Evolutionary conservation across 2,888 invertebrate genomes (phyloP), one percentile per base, ranked within the genome.

Genomic region (Aelia acuminata): DNA sequence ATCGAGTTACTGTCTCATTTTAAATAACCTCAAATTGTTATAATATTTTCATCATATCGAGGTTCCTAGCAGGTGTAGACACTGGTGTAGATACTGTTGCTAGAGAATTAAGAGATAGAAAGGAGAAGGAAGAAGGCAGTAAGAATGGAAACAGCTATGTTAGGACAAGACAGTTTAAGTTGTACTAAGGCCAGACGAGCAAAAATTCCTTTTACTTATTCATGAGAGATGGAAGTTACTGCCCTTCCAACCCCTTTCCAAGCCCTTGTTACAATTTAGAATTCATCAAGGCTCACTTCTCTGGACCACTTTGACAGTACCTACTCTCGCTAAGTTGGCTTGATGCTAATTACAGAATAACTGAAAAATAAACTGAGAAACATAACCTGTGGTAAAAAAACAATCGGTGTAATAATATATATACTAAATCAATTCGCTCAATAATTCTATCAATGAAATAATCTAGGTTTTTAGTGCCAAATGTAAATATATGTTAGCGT

Each of bases 261-360:
- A 48, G 85, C n/a, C 35, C 85, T 85, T 53, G 85, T 39, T 43
- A 53, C 85, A 43, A 85, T 85, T 85, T 85, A 85, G 85, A 53
- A 85, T 53, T 50, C 57, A 85, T 85, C 50, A 50, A 57, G 84
- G 26, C 84, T 84, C 47, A 31, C 50, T 84, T 22, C 49, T 49
- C 31, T 31, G 31, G 10, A 26, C 31, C 50, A 39, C 50, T 49
- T 39, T 35, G 39, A 22, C 3, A 10, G 3, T 39, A 50, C 20
- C 20, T 80, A 43, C 43, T 20, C 31, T 35, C 31, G 63, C 35
- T 70, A 18, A 35, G 35, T 18, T 7, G 7, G 31, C 31, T 13
- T 70, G 2, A 70, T 35, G 18, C 7, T 35, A 20, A 35, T 70
- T 31, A 18, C 5, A 35, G 35, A 15, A 20, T 20, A 35, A 35